Conservation (phyloP, 2,888 invertebrate genomes). For the Sminthurides aquaticus region DNA sequence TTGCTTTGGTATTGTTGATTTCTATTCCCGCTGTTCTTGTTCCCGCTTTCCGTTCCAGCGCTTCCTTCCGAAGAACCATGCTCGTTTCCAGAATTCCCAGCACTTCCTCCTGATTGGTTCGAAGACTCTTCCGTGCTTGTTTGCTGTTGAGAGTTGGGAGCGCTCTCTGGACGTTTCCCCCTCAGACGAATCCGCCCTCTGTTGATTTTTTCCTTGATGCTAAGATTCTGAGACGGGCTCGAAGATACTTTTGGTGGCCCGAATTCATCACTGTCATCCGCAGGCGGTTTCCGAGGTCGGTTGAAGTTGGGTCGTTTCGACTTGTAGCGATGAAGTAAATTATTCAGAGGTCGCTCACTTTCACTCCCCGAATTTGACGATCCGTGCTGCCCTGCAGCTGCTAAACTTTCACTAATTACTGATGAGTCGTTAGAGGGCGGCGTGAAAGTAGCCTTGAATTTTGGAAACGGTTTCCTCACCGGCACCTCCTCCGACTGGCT, state of each 20-base stretch:
- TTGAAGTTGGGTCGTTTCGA: conserved; percentile 22
- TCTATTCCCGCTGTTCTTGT: not conserved
- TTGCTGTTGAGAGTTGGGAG: not conserved
- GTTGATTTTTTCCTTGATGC: conserved; percentile 30
- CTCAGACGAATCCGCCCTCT: conserved; percentile 27
- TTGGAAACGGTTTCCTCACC: conserved; percentile 37
- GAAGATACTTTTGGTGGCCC: conserved; percentile 22
- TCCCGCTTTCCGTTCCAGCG: not conserved
- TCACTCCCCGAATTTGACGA: not conserved
- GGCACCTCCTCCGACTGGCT: conserved; percentile 38
- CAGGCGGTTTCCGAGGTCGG: conserved; percentile 7
- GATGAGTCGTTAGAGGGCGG: conserved; percentile 8
- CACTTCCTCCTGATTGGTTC: not conserved
- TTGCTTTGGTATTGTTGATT: not conserved
- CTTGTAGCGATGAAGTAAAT: conserved; percentile 17
- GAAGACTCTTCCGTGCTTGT: not conserved
- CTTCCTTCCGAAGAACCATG: not conserved
- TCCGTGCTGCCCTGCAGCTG: conserved; percentile 1
- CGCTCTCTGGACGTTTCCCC: not conserved
- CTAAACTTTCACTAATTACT: conserved; percentile 14
- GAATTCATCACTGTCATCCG: conserved; percentile 26
- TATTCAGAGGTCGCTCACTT: not conserved
- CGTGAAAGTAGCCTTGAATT: conserved; percentile 21
- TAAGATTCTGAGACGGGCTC: conserved; percentile 7
- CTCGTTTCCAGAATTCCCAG: not conserved